Evolutionary conservation across 2,888 invertebrate species (phyloP).

Genomic region (Gastracanthus pulcherrimus): DNA sequence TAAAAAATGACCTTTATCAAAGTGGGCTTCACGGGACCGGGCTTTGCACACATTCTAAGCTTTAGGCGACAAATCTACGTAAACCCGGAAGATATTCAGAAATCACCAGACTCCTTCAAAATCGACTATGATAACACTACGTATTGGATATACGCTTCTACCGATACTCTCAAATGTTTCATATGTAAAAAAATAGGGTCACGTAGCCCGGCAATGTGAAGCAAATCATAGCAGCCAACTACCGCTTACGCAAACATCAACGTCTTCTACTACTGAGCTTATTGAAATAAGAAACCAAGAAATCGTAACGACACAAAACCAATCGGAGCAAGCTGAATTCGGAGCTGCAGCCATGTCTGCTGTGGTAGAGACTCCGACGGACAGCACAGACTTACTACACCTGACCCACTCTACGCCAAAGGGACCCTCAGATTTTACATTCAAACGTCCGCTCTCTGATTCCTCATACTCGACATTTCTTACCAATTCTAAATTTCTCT

Average conservation of each 20-base stretch:
- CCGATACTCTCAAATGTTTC: background rate
- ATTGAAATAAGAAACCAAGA: background rate
- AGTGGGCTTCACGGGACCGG: background rate
- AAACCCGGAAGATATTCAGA: conserved; percentile 2
- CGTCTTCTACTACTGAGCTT: background rate
- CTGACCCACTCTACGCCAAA: too few species aligned
- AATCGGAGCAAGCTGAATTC: background rate
- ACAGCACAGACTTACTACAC: too few species aligned
- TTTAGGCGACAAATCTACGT: conserved; percentile 33
- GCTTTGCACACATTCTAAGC: background rate
- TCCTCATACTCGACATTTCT: too few species aligned
- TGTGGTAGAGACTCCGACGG: too few species aligned
- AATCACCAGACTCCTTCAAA: background rate
- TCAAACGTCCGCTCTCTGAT: too few species aligned
- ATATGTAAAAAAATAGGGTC: background rate
- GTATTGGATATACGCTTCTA: background rate
- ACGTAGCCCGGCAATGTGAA: background rate
- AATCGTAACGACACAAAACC: background rate
- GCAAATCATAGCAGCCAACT: background rate
- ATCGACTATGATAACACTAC: background rate
- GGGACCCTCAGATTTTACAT: too few species aligned
- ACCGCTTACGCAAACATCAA: background rate
- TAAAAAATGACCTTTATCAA: background rate
- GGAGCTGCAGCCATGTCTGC: background rate
- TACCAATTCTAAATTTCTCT: too few species aligned